phyloP scores from a whole-genome alignment of 1,140 invertebrate species.

The Heliconius melpomene region DNA sequence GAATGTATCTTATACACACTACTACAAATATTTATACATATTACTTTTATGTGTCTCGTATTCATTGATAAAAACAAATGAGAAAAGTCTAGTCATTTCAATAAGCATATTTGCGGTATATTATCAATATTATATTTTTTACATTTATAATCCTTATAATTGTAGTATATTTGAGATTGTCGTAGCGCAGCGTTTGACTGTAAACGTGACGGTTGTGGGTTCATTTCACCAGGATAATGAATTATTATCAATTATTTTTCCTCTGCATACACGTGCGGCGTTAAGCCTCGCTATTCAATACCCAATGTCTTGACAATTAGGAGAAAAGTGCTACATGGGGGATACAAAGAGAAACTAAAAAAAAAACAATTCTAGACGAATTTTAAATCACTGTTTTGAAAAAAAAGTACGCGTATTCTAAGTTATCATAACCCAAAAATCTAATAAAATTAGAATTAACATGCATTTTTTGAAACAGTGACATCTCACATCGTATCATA shows the following conservation, averaged over 20 bases:
- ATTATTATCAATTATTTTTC: not conserved
- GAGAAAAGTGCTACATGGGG: too few relatives aligned
- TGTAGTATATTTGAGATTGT: not conserved
- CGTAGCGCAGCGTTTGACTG: not conserved
- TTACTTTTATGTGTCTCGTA: not conserved
- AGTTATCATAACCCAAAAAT: not conserved
- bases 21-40: not conserved
- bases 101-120: not conserved
- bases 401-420: too few relatives aligned
- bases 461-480: not conserved
- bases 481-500: constrained; percentile 60
- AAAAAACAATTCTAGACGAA: too few relatives aligned
- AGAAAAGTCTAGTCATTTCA: not conserved
- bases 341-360: too few relatives aligned
- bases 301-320: too few relatives aligned
- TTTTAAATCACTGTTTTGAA: too few relatives aligned
- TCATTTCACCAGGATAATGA: not conserved
- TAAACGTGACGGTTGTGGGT: not conserved
- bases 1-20: constrained; percentile 32
- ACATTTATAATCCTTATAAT: not conserved
- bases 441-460: not conserved
- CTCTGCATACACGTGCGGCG: too few relatives aligned
- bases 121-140: not conserved
- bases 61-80: not conserved
- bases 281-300: too few relatives aligned